phyloP scores from a whole-genome alignment of 2,888 invertebrate species.

The Busseola fusca region DNA sequence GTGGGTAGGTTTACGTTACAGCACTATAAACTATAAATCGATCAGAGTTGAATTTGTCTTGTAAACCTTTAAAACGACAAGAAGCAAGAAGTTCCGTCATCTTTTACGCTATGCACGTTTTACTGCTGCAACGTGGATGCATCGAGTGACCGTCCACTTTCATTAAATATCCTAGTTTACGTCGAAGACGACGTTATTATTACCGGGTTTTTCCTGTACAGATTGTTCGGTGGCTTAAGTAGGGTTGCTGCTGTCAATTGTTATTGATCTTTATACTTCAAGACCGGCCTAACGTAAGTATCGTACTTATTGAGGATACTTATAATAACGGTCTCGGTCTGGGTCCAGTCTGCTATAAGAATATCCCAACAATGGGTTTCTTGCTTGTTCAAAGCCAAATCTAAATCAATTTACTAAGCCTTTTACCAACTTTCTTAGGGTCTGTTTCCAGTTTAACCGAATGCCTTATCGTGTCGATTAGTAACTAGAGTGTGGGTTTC shows the following conservation, averaged over 20 bases:
- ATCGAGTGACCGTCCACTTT: slow-evolving; percentile 33
- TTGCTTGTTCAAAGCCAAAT: background rate
- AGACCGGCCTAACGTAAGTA: slow-evolving; percentile 30
- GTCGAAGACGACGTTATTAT: slow-evolving; percentile 14
- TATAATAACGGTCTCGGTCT: background rate
- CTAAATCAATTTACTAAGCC: background rate
- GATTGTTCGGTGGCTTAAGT: slow-evolving; percentile 28
- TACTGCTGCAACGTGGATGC: slow-evolving; percentile 46
- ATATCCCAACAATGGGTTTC: background rate
- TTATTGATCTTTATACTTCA: slow-evolving; percentile 32
- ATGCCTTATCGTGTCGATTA: too few species aligned
- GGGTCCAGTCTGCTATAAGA: background rate
- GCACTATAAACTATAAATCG: background rate
- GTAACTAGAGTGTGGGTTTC: too few species aligned
- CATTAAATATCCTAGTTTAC: slow-evolving; percentile 50
- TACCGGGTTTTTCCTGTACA: slow-evolving; percentile 25
- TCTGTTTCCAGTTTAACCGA: background rate
- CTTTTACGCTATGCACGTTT: slow-evolving; percentile 44
- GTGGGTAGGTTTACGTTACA: too few species aligned
- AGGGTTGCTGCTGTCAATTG: slow-evolving; percentile 41
- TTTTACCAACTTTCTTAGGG: background rate
- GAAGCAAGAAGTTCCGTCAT: slow-evolving; percentile 11
- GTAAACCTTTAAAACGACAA: slow-evolving; percentile 12
- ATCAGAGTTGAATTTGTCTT: slow-evolving; percentile 5
- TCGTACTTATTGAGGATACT: slow-evolving; percentile 35